These are phyloP conservation scores for Notothenia rossii DNA, from an alignment of 2,113 vertebrate genomes.

Conservation along the genomic window DNA sequence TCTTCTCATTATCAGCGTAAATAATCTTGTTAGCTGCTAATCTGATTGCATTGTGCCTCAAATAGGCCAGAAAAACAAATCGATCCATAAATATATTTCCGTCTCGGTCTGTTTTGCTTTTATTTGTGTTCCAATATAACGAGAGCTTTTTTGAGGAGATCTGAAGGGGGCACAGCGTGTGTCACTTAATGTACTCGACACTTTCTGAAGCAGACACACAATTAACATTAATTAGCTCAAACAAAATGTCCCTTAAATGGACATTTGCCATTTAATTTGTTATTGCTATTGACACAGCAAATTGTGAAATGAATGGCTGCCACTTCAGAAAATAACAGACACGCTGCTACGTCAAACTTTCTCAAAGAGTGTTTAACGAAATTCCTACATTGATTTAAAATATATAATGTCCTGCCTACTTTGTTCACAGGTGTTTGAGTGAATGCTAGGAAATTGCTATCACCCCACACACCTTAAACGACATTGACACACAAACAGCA, in stretches of 20 bases:
- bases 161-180: too few species aligned
- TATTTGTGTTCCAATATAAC: background rate
- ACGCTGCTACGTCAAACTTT: too few species aligned
- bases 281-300: background rate
- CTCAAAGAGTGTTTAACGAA: too few species aligned
- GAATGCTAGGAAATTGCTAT: too few species aligned
- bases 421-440: too few species aligned
- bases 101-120: background rate
- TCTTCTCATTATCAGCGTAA: slow-evolving; percentile 29
- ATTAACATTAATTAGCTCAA: background rate
- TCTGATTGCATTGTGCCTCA: slow-evolving; percentile 39
- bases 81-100: background rate
- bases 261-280: background rate
- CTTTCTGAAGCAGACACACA: background rate
- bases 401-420: too few species aligned
- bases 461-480: too few species aligned
- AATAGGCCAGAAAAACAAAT: slow-evolving; percentile 29
- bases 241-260: too few species aligned
- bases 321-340: background rate
- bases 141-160: background rate
- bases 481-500: background rate
- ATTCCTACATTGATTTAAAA: too few species aligned
- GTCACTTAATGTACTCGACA: too few species aligned
- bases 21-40: slow-evolving; percentile 46
- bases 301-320: background rate